Evolutionary conservation across 2,888 invertebrate genomes (phyloP).

Genomic region (Orchesella flavescens): DNA sequence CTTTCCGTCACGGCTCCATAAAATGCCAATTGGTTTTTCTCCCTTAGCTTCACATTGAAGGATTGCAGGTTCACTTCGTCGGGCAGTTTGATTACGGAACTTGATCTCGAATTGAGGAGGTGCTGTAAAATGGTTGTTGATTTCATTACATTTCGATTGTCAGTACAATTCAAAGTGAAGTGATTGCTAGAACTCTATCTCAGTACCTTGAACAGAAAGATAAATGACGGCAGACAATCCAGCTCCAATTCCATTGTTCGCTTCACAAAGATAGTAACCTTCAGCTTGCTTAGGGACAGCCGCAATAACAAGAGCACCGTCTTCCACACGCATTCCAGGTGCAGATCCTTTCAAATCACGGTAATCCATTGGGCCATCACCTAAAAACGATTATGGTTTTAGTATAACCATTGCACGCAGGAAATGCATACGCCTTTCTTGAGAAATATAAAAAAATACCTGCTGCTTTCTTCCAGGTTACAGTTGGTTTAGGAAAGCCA

Average conservation of each 20-base stretch:
- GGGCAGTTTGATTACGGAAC: conserved; percentile 90
- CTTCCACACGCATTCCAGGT: conserved; percentile 92
- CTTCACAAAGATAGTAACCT: conserved; percentile 84
- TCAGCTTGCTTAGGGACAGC: conserved; percentile 95
- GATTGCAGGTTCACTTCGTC: conserved; percentile 91
- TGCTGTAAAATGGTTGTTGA: conserved; percentile 77
- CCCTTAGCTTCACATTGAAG: conserved; percentile 83
- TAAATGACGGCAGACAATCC: conserved; percentile 94
- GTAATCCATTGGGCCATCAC: conserved; percentile 93
- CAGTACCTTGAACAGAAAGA: conserved; percentile 95
- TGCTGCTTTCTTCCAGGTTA: conserved; percentile 96
- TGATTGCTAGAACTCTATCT: no score
- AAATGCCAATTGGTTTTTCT: conserved; percentile 94
- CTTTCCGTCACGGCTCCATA: conserved; percentile 96
- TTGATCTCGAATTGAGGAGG: conserved; percentile 95
- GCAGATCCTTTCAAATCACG: conserved; percentile 92
- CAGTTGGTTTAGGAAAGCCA: conserved; percentile 94
- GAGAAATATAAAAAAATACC: conserved; percentile 77
- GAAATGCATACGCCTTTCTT: no score
- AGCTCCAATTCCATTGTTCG: conserved; percentile 95
- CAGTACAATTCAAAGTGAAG: background rate
- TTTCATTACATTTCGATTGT: no score
- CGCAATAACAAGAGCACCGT: conserved; percentile 91
- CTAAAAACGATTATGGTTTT: conserved; percentile 77
- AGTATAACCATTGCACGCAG: no score